Percentiles rank a stretch among this genome's conserved stretches.
These are phyloP conservation scores for Pleuronectes platessa DNA, from an alignment of 2,113 vertebrate genomes.

Conservation along the genomic window DNA sequence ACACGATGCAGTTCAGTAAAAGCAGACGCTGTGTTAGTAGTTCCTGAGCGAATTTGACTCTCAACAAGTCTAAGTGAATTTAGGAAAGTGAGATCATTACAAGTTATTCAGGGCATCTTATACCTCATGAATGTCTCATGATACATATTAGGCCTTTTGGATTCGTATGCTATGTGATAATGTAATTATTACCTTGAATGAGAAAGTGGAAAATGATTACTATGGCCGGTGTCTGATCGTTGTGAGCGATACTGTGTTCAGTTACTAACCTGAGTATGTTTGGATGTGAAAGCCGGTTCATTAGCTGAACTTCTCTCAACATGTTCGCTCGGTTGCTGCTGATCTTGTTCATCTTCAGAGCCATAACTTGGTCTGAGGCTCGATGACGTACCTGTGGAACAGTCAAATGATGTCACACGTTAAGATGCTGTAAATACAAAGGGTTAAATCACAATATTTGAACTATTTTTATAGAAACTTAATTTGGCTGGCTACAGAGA, in stretches of 20 bases:
- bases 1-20: not conserved
- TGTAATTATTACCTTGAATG: no score
- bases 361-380: constrained; percentile 96
- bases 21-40: not conserved
- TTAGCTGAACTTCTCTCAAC: constrained; percentile 96
- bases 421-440: not conserved
- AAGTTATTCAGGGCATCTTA: not conserved
- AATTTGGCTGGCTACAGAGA: no score
- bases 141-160: constrained; percentile 6
- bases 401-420: constrained; percentile 4
- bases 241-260: not conserved
- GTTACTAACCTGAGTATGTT: constrained; percentile 92
- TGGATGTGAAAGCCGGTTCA: constrained; percentile 97
- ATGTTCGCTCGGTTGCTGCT: constrained; percentile 98
- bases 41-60: constrained; percentile 1
- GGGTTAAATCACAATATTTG: not conserved
- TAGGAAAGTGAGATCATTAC: not conserved
- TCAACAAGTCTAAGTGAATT: constrained; percentile 22
- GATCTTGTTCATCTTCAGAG: constrained; percentile 98
- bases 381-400: constrained; percentile 90
- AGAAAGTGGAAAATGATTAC: no score
- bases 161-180: not conserved
- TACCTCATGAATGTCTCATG: constrained; percentile 10
- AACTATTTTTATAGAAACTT: no score
- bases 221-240: no score